phyloP scores from a whole-genome alignment of 2,888 invertebrate genomes.

The Litoditis marina region DNA sequence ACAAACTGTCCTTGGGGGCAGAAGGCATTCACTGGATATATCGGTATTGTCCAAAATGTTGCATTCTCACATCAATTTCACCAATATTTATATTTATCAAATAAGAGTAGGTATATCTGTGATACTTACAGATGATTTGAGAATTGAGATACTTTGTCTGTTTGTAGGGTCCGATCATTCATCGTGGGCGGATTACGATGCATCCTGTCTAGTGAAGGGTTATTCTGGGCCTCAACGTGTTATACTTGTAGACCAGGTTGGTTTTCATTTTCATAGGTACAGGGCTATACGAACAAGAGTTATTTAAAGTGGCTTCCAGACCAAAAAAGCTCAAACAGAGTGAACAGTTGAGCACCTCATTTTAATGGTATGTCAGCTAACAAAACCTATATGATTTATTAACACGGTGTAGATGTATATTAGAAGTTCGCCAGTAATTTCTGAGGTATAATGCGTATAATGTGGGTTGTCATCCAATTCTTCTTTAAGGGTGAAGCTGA shows the following conservation, averaged over 20 bases:
- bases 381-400: too few species aligned
- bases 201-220: conserved; percentile 76
- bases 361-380: neutral
- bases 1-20: conserved; percentile 79
- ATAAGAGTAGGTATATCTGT: too few species aligned
- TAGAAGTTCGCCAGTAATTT: neutral
- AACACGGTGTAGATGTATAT: too few species aligned
- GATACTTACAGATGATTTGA: too few species aligned
- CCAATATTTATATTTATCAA: too few species aligned
- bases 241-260: conserved; percentile 74
- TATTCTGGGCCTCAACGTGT: conserved; percentile 81
- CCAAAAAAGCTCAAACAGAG: neutral
- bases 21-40: conserved; percentile 62
- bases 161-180: conserved; percentile 65
- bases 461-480: neutral
- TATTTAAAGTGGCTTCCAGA: neutral
- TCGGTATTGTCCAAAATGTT: conserved; percentile 60
- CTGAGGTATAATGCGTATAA: neutral
- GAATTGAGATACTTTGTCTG: too few species aligned
- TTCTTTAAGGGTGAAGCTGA: conserved; percentile 36
- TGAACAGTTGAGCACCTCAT: too few species aligned
- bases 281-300: neutral
- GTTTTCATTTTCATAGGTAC: too few species aligned
- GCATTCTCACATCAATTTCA: too few species aligned
- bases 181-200: conserved; percentile 75